Percentiles rank a stretch among this genome's conserved stretches.
These are phyloP conservation scores for Squalus acanthias DNA, from an alignment of 2,797 vertebrate genomes.

Conservation along the genomic window DNA sequence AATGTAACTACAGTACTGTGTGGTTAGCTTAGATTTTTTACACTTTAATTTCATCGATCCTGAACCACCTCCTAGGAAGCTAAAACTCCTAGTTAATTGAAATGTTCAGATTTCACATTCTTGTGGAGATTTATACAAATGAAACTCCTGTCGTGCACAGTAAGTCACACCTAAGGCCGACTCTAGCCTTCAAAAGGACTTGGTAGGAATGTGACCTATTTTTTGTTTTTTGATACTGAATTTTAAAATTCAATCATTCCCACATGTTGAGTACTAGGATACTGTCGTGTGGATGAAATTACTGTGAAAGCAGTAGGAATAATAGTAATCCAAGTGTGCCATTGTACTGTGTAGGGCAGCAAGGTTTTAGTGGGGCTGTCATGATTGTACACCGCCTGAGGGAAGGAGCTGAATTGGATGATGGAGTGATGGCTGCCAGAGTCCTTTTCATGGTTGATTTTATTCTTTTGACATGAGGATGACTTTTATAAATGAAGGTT, in stretches of 20 bases:
- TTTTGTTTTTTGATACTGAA: neutral
- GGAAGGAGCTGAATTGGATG: neutral
- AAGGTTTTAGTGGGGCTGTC: neutral
- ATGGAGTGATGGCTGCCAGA: neutral
- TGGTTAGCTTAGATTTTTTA: neutral
- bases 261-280: neutral
- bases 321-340: neutral
- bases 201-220: neutral
- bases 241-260: neutral
- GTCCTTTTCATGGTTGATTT: neutral
- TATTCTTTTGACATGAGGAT: neutral
- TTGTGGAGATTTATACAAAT: neutral
- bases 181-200: neutral
- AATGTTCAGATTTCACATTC: neutral
- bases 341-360: neutral
- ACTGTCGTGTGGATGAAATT: neutral
- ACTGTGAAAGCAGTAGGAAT: neutral
- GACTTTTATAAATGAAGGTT: neutral
- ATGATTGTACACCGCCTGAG: too few species aligned
- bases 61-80: neutral
- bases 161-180: neutral
- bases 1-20: neutral
- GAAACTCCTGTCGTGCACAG: neutral
- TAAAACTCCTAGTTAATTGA: slow-evolving; percentile 33
- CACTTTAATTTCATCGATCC: neutral